Conservation (phyloP, 2,888 invertebrate species). For the Microplitis manilae region DNA sequence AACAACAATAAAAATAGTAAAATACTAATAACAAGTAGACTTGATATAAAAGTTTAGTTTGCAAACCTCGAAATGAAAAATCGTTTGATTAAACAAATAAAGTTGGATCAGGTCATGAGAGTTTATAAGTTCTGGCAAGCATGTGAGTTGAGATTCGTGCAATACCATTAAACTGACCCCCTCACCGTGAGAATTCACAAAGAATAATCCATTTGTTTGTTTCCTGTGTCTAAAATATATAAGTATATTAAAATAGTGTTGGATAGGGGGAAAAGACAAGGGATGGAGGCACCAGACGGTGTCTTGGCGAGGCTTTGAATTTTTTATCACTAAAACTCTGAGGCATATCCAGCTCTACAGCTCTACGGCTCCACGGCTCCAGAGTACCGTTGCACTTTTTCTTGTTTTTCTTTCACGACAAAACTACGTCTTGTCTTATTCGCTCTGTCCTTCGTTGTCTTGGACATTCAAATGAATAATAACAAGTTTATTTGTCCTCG, state of each 20-base stretch:
- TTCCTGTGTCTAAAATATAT: constrained; percentile 4
- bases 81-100: constrained; percentile 1
- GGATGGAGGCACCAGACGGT: constrained; percentile 14
- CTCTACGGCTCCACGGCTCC: background rate
- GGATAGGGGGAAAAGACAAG: background rate
- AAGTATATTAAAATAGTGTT: background rate
- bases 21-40: too few species aligned
- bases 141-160: background rate
- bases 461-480: constrained; percentile 23
- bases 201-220: constrained; percentile 33
- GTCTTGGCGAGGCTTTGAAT: constrained; percentile 23
- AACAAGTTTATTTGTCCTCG: too few species aligned
- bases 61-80: background rate
- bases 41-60: background rate
- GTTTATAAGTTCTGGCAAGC: constrained; percentile 5
- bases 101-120: constrained; percentile 4
- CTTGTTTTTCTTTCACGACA: background rate
- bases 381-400: constrained; percentile 25
- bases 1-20: background rate
- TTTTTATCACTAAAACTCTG: constrained; percentile 22
- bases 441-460: background rate
- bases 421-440: background rate
- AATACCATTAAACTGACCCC: constrained; percentile 10
- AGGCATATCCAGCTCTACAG: too few species aligned
- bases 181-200: constrained; percentile 19